Evolutionary conservation across 2,797 vertebrate species (phyloP).

Genomic region (Smutsia gigantea): DNA sequence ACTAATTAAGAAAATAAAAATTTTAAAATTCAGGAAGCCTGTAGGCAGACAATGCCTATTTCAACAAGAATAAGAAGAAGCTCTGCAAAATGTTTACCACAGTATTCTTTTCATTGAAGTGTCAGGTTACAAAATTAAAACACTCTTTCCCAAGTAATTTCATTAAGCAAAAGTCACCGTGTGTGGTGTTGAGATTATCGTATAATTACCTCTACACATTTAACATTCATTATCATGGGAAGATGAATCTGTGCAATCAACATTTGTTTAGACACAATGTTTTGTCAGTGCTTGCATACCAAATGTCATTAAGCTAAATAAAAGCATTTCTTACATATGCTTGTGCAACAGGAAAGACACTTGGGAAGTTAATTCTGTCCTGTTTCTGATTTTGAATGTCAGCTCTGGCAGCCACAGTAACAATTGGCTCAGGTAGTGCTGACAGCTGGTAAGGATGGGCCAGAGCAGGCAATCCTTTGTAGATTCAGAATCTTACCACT

Average conservation of each 20-base stretch:
- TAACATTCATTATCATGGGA: conserved; percentile 67
- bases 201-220: conserved; percentile 69
- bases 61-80: neutral
- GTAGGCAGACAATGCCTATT: neutral
- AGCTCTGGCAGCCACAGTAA: conserved; percentile 77
- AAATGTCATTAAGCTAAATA: conserved; percentile 76
- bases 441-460: conserved; percentile 79
- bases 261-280: conserved; percentile 75
- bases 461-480: conserved; percentile 55
- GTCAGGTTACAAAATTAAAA: conserved; percentile 66
- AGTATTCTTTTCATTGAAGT: conserved; percentile 43
- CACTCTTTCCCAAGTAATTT: conserved; percentile 67
- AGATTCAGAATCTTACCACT: conserved; percentile 57
- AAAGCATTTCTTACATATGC: conserved; percentile 63
- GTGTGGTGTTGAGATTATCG: conserved; percentile 58
- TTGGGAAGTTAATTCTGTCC: conserved; percentile 75
- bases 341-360: conserved; percentile 64
- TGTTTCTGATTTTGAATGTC: conserved; percentile 68
- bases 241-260: conserved; percentile 70
- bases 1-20: conserved; percentile 35
- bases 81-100: conserved; percentile 38
- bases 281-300: conserved; percentile 67
- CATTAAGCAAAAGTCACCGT: conserved; percentile 67
- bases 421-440: conserved; percentile 73
- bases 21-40: conserved; percentile 28